phyloP scores from a whole-genome alignment of 1,140 invertebrate species.

The Delia radicum region DNA sequence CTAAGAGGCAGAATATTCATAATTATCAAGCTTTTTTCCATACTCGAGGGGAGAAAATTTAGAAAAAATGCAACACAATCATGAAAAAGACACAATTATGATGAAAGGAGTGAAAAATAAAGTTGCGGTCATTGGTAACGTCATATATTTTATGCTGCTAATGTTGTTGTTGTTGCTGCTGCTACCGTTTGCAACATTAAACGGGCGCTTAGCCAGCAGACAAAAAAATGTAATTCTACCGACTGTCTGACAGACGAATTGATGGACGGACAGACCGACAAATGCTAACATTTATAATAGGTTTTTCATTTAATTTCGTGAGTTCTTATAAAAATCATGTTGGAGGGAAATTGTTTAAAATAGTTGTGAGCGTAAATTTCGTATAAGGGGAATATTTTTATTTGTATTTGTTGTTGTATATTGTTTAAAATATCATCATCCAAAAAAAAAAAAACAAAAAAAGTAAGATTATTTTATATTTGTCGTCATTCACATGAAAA shows the following conservation, averaged over 20 bases:
- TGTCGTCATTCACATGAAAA: not conserved
- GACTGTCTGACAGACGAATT: not conserved
- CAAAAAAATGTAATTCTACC: not conserved
- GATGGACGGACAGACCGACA: not conserved
- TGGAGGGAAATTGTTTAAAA: not conserved
- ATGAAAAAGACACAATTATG: not conserved
- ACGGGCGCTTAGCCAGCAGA: not conserved
- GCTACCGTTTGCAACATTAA: not conserved
- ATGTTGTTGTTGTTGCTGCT: not conserved
- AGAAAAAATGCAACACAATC: not conserved
- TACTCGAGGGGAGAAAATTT: not conserved
- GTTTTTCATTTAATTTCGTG: slow-evolving; percentile 18
- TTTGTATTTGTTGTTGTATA: not conserved
- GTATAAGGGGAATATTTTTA: not conserved
- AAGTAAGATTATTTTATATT: not conserved
- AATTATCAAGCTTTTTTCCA: not conserved
- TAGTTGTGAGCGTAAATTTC: not conserved
- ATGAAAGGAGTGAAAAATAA: not conserved
- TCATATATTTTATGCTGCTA: not conserved
- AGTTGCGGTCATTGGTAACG: not conserved
- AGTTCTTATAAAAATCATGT: not conserved
- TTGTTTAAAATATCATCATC: not conserved
- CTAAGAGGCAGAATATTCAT: not conserved
- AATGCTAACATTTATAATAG: slow-evolving; percentile 12
- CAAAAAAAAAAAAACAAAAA: not conserved